These are phyloP conservation scores for Xanthorhoe spadicearia DNA, from an alignment of 2,888 invertebrate genomes.

Conservation along the genomic window DNA sequence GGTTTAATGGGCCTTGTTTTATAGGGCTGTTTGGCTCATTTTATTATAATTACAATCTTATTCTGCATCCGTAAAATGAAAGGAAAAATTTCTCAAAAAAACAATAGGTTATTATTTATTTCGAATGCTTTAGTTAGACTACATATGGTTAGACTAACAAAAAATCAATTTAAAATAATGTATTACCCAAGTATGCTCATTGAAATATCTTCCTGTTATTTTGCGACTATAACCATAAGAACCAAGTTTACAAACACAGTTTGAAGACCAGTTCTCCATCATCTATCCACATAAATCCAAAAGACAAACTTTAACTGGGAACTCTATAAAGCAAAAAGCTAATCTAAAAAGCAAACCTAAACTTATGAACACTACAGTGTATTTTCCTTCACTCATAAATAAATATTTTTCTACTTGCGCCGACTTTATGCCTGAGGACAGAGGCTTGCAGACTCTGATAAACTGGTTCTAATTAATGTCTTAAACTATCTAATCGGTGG, in stretches of 20 bases:
- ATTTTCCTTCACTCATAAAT: neutral
- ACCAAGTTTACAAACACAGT: too few relatives aligned
- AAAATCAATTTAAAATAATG: too few relatives aligned
- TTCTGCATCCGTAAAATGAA: neutral
- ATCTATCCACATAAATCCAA: too few relatives aligned
- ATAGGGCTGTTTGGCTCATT: neutral
- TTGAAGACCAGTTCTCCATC: too few relatives aligned
- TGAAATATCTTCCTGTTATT: too few relatives aligned
- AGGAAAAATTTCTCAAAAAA: too few relatives aligned
- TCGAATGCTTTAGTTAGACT: too few relatives aligned
- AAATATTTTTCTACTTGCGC: neutral
- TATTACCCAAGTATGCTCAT: too few relatives aligned
- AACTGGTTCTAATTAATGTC: conserved; percentile 13
- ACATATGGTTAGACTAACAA: too few relatives aligned
- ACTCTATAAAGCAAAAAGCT: neutral
- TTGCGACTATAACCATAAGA: too few relatives aligned
- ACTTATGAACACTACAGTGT: neutral
- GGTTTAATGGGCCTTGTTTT: conserved; percentile 10
- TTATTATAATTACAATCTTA: conserved; percentile 4
- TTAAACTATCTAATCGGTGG: conserved; percentile 20
- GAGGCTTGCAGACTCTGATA: neutral
- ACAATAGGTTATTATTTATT: too few relatives aligned
- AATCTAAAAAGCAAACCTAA: neutral
- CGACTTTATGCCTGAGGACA: neutral
- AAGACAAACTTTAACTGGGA: too few relatives aligned